phyloP scores from a whole-genome alignment of 2,888 invertebrate genomes.

The Mesorhabditis belari region DNA sequence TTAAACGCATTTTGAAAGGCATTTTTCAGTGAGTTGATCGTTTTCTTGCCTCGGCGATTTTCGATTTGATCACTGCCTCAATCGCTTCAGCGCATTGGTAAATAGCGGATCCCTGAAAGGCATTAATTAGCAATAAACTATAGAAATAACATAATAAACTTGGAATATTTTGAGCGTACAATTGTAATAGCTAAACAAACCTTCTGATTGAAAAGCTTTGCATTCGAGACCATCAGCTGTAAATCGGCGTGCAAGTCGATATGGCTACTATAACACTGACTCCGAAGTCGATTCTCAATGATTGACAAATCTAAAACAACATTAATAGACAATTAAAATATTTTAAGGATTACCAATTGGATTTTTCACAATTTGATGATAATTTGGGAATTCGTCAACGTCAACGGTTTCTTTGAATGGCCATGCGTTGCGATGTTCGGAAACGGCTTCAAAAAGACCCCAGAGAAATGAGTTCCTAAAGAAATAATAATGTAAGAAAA shows the following conservation, averaged over 20 bases:
- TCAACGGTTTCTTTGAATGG: constrained; percentile 96
- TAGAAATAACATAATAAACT: no score
- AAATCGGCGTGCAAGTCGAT: constrained; percentile 89
- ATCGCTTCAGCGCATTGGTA: constrained; percentile 90
- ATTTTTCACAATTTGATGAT: constrained; percentile 67
- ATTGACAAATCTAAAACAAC: constrained; percentile 76
- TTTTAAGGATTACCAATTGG: constrained; percentile 55
- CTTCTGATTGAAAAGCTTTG: constrained; percentile 54
- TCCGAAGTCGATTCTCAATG: constrained; percentile 58
- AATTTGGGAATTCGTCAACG: constrained; percentile 88
- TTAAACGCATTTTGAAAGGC: no score
- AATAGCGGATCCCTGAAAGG: constrained; percentile 72
- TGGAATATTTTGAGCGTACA: no score
- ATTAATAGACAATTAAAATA: neutral
- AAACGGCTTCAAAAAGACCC: constrained; percentile 20
- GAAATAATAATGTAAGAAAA: no score
- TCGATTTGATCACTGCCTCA: constrained; percentile 84
- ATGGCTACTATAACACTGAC: constrained; percentile 52
- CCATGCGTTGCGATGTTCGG: constrained; percentile 69
- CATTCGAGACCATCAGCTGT: constrained; percentile 97
- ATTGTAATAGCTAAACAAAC: no score
- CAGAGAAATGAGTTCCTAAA: constrained; percentile 20
- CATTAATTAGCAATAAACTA: no score
- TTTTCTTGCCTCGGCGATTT: constrained; percentile 11
- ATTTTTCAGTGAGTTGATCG: no score